phyloP scores from a whole-genome alignment of 2,113 vertebrate species.

The Phylloscopus trochilus region DNA sequence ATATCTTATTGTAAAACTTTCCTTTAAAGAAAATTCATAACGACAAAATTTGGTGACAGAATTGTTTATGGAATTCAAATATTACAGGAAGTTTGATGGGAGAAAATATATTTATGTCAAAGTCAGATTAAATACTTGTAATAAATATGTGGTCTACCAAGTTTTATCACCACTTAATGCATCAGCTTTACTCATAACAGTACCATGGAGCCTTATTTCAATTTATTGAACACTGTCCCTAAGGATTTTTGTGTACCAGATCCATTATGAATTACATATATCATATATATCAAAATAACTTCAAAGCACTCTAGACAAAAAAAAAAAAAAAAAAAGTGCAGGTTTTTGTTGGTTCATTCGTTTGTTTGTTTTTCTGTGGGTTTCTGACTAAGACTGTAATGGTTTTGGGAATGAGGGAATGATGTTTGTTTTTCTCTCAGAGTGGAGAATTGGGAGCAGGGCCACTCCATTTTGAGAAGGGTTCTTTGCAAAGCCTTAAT shows the following conservation, averaged over 20 bases:
- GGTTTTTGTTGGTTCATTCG: not conserved
- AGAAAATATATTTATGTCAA: not conserved
- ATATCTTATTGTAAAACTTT: not conserved
- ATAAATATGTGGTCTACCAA: not conserved
- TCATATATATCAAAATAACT: not conserved
- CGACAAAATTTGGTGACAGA: not conserved
- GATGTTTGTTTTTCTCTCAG: not conserved
- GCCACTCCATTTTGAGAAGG: not conserved
- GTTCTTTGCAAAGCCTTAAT: not conserved
- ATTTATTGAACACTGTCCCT: not conserved
- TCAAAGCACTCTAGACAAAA: not conserved
- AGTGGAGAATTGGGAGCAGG: not conserved
- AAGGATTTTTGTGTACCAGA: not conserved
- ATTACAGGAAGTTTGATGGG: not conserved
- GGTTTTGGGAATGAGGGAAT: not conserved
- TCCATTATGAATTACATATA: not conserved
- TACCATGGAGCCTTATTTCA: not conserved
- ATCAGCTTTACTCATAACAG: not conserved
- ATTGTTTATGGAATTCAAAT: not conserved
- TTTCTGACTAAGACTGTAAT: not conserved
- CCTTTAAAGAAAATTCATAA: not conserved
- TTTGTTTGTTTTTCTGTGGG: not conserved
- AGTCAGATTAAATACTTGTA: not conserved
- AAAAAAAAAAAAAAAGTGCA: fast-evolving
- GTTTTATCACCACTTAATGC: not conserved